These are phyloP conservation scores for Notarius lentiginosus DNA, from an alignment of 2,113 vertebrate genomes.

Conservation along the genomic window DNA sequence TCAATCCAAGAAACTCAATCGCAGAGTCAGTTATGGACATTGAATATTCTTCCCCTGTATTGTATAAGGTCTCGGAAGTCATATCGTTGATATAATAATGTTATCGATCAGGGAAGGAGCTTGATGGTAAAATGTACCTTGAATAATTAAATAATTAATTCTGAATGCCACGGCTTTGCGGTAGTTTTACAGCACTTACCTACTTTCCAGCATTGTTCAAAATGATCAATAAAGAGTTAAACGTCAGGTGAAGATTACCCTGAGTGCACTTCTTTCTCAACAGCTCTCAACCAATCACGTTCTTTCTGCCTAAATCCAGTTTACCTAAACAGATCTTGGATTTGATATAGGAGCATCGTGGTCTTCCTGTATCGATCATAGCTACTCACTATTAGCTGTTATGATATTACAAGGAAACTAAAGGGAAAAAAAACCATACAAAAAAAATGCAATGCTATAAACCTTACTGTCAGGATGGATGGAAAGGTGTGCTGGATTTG, in stretches of 20 bases:
- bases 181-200: slow-evolving; percentile 11
- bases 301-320: no score
- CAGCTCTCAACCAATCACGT: neutral
- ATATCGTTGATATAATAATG: neutral
- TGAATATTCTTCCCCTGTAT: neutral
- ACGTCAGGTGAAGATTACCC: neutral
- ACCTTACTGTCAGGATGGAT: neutral
- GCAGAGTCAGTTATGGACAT: neutral
- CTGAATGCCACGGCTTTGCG: neutral
- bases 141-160: slow-evolving; percentile 7
- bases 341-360: neutral
- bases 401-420: neutral
- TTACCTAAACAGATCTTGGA: neutral
- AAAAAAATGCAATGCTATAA: neutral
- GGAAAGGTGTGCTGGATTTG: neutral
- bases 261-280: slow-evolving; percentile 6
- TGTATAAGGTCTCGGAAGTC: neutral
- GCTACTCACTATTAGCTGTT: neutral
- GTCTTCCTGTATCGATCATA: slow-evolving; percentile 1
- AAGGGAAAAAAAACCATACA: neutral
- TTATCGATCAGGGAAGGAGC: slow-evolving; percentile 1
- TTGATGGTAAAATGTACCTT: neutral
- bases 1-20: neutral
- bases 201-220: neutral
- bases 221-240: slow-evolving; percentile 18